Conservation (phyloP, 2,888 invertebrate species). For the Drosophila kanekoi region DNA sequence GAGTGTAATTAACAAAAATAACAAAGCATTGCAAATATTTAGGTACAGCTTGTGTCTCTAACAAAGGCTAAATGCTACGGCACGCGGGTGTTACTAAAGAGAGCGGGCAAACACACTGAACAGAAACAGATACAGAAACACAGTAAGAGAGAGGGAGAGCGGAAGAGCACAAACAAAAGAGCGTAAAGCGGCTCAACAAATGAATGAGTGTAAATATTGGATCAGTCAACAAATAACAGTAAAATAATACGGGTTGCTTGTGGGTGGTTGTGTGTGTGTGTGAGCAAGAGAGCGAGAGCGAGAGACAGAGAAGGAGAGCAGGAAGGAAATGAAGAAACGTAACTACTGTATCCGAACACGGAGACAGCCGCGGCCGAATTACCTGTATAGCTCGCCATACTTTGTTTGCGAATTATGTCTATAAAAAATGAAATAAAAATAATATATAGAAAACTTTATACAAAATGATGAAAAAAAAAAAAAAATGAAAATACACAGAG, state of each 20-base stretch:
- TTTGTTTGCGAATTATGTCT: slow-evolving; percentile 85
- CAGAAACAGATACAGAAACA: slow-evolving; percentile 2
- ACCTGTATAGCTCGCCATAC: slow-evolving; percentile 83
- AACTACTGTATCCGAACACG: slow-evolving; percentile 41
- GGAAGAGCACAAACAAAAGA: slow-evolving; percentile 18
- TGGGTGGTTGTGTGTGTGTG: neutral
- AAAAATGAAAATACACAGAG: slow-evolving; percentile 17
- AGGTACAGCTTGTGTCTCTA: slow-evolving; percentile 8
- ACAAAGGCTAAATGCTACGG: slow-evolving; percentile 34
- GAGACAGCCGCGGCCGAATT: slow-evolving; percentile 77
- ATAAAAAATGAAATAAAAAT: slow-evolving; percentile 77
- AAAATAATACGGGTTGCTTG: slow-evolving; percentile 7
- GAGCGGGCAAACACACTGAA: slow-evolving; percentile 8
- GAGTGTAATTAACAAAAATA: slow-evolving; percentile 2
- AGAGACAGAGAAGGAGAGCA: neutral
- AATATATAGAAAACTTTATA: slow-evolving; percentile 57
- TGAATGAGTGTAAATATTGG: slow-evolving; percentile 4
- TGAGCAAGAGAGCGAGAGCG: neutral
- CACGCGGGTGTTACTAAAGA: slow-evolving; percentile 11
- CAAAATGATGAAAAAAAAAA: slow-evolving; percentile 53
- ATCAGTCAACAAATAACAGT: slow-evolving; percentile 16
- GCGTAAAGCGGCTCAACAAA: slow-evolving; percentile 22
- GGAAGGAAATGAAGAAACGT: slow-evolving; percentile 22
- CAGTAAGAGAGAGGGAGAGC: neutral
- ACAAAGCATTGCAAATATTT: slow-evolving; percentile 17